Percentiles rank a stretch among this genome's conserved stretches.
Conservation (phyloP, 2,113 vertebrate genomes). For the Siniperca knerii region DNA sequence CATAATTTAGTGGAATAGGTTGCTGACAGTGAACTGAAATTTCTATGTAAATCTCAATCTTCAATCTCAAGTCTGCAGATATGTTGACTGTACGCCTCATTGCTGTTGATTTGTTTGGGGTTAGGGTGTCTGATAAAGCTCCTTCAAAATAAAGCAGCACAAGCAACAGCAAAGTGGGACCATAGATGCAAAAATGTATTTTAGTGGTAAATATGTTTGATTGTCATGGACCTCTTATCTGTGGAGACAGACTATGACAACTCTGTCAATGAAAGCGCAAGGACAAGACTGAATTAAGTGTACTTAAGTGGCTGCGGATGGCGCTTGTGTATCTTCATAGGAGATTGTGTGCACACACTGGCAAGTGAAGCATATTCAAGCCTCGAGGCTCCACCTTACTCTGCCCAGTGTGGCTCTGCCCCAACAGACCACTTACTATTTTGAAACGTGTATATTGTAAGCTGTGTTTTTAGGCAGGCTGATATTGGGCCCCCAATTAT, state of each 20-base stretch:
- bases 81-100: not conserved
- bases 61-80: not conserved
- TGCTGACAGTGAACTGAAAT: not conserved
- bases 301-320: conserved; percentile 13
- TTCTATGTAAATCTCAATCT: not conserved
- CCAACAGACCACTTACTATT: conserved; percentile 72
- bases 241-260: not conserved
- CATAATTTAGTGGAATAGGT: not conserved
- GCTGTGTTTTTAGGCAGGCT: conserved; percentile 68
- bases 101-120: not conserved
- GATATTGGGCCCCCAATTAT: conserved; percentile 80
- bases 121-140: not conserved
- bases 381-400: conserved; percentile 50
- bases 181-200: not conserved
- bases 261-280: not conserved
- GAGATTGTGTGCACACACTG: conserved; percentile 9
- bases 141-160: not conserved
- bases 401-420: conserved; percentile 57
- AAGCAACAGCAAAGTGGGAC: not conserved
- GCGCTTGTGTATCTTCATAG: conserved; percentile 14
- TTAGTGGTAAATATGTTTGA: not conserved
- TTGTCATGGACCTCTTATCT: not conserved
- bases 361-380: conserved; percentile 42
- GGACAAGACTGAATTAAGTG: conserved; percentile 11
- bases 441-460: conserved; percentile 70